Conservation (phyloP, 2,113 vertebrate species). For the Neopipo cinnamomea region DNA sequence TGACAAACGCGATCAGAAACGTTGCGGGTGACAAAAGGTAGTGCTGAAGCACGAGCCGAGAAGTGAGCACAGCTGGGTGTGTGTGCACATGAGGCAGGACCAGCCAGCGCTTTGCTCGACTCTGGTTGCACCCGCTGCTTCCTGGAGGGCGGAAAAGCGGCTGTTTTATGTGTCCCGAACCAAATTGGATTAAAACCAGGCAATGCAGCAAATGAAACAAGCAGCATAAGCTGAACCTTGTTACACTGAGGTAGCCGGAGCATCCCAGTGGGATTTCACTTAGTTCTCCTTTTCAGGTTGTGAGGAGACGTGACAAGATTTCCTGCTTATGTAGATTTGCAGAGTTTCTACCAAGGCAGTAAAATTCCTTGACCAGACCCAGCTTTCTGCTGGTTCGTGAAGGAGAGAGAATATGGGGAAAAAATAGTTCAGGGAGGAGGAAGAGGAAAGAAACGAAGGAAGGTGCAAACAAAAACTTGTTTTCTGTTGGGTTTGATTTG, state of each 20-base stretch:
- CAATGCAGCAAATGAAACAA: not conserved
- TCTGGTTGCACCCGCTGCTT: not conserved
- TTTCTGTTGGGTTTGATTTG: not conserved
- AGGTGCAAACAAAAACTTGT: not conserved
- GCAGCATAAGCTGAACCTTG: not conserved
- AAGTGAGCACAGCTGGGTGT: not conserved
- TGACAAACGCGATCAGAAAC: not conserved
- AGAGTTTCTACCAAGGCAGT: not conserved
- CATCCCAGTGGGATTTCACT: not conserved
- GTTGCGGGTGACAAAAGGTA: not conserved
- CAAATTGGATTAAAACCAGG: not conserved
- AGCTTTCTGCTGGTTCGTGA: not conserved
- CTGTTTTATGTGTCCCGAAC: not conserved
- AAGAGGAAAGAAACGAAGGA: not conserved
- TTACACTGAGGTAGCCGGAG: not conserved
- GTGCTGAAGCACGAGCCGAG: fast-evolving
- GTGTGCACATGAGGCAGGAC: fast-evolving
- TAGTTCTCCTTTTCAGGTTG: not conserved
- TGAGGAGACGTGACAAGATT: not conserved
- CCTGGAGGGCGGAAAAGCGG: fast-evolving
- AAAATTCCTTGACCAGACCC: not conserved
- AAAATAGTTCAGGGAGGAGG: not conserved
- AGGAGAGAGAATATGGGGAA: not conserved
- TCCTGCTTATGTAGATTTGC: not conserved
- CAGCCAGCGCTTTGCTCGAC: fast-evolving